Evolutionary conservation across 2,888 invertebrate genomes (phyloP).

Genomic region (Diarsia rubi): DNA sequence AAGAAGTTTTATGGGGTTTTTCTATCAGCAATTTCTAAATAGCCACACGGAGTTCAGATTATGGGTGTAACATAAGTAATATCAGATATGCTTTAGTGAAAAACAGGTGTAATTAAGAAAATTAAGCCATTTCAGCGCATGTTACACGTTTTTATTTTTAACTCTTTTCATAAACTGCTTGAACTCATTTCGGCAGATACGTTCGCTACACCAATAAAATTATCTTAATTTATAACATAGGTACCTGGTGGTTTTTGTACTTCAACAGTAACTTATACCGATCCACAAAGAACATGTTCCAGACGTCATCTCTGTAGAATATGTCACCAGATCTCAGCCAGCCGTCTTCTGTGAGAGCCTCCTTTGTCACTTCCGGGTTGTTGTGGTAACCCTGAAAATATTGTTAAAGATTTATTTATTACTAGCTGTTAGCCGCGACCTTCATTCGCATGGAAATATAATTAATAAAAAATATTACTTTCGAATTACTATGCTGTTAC

Average conservation of each 20-base stretch:
- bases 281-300: conserved; percentile 72
- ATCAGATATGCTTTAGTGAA: not conserved
- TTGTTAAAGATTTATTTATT: too few species aligned
- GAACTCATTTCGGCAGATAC: not conserved
- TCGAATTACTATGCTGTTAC: too few species aligned
- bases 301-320: conserved; percentile 86
- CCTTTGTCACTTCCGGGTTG: conserved; percentile 8
- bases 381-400: conserved; percentile 13
- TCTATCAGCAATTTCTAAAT: not conserved
- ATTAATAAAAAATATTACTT: too few species aligned
- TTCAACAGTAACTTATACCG: conserved; percentile 9
- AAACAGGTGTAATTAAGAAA: not conserved
- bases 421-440: too few species aligned
- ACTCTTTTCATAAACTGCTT: not conserved
- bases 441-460: too few species aligned
- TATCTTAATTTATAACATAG: too few species aligned
- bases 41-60: not conserved
- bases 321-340: conserved; percentile 88
- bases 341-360: conserved; percentile 8
- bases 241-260: conserved; percentile 59
- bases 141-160: too few species aligned
- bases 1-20: not conserved
- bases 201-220: not conserved
- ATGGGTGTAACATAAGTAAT: too few species aligned
- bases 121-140: not conserved